Evolutionary conservation across 92 coral and sea anemone species (phyloP), one percentile per base, ranked within the genome.

Genomic region (Heteractis magnifica): DNA sequence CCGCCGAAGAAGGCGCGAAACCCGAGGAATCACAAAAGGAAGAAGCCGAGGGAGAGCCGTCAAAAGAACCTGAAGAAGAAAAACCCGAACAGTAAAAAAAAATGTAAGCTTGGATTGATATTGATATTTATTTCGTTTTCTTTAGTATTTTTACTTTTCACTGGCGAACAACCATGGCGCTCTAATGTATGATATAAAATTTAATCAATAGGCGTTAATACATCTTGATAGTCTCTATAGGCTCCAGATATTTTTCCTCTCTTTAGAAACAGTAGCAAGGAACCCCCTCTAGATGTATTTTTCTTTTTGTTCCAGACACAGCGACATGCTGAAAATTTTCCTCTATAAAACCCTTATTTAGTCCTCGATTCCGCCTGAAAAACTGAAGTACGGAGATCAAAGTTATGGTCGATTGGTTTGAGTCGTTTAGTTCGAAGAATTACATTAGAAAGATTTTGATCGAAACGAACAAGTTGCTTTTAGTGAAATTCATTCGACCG

Each of bases 1-100:
- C 90, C 41, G 93, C 91, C 16, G 97, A 95, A 75, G 94, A 80
- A 79, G 80, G 77, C 80, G 83, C 93, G 64, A 86, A 79, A 84
- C 88, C 88, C 55, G 96, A 92, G 84, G 87, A 78, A 77, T 79
- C 90, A 71, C 76, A 77, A 73, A 65, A 75, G 72, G 82, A 86
- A 75, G 81, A 70, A 59, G 91, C 76, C 53, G 82, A 81, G 77
- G 85, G 79, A 3, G 55, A 83, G 50, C 84, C 81, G 55, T 44
- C 87, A n/a, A 85, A 85, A 77, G 91, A 90, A 56, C 87, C 86
- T 18, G 82, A 60, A 53, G 87, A 77, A 65, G 87, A 76, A 51
- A 76, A 84, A 72, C 83, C 83, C 6, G 88, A 85, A 78, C 88
- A 85, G 88, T 85, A 85, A 85, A 85, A 53, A 8, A 2, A 65